Conservation (phyloP, 64 coral and sea anemone species). For the Dendronephthya gigantea region DNA sequence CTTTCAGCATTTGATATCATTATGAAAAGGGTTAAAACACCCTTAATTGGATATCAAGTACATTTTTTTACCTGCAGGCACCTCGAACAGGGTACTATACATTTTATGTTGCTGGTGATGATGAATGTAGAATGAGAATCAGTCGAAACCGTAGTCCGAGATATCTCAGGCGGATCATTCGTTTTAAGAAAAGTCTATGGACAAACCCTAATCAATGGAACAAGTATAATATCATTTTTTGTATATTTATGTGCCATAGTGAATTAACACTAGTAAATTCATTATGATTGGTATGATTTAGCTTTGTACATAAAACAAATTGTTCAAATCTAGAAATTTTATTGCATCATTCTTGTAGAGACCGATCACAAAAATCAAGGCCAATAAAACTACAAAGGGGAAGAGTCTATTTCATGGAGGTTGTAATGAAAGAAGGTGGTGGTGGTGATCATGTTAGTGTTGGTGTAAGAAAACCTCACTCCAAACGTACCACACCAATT, state of each 20-base stretch:
- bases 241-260: too few species aligned
- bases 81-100: background rate
- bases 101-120: background rate
- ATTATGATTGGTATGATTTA: too few species aligned
- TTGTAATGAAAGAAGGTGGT: background rate
- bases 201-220: background rate
- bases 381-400: background rate
- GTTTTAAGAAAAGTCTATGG: background rate
- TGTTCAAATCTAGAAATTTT: too few species aligned
- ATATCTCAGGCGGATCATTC: background rate
- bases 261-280: too few species aligned
- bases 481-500: background rate
- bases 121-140: background rate
- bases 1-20: too few species aligned
- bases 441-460: background rate
- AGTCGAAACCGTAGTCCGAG: background rate
- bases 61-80: background rate
- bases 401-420: background rate
- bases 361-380: background rate
- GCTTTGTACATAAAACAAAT: too few species aligned
- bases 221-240: too few species aligned
- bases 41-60: too few species aligned
- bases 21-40: too few species aligned
- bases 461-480: background rate
- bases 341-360: too few species aligned